Evolutionary conservation across 2,888 invertebrate genomes (phyloP).

Genomic region (Sylvicola cinctus): DNA sequence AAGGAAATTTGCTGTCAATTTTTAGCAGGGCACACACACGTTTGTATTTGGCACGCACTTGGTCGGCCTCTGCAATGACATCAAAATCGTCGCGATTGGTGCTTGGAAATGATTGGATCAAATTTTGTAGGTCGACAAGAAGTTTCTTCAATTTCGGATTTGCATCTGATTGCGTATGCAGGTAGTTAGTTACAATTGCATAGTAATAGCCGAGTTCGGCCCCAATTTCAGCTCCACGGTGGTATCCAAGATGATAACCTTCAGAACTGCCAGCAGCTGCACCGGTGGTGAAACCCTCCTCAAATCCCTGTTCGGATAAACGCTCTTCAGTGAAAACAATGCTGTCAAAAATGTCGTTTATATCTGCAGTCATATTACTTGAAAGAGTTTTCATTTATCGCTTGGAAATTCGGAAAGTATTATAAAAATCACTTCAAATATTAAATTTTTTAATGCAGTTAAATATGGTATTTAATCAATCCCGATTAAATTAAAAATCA

Average conservation of each 20-base stretch:
- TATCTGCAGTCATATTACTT: too few species aligned
- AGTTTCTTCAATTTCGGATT: constrained; percentile 32
- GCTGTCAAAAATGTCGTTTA: constrained; percentile 53
- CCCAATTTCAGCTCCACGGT: constrained; percentile 53
- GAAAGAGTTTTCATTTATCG: too few species aligned
- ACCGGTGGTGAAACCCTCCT: constrained; percentile 45
- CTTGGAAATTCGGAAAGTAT: too few species aligned
- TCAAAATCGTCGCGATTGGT: constrained; percentile 43
- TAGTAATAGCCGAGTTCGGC: constrained; percentile 57
- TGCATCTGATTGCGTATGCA: constrained; percentile 19
- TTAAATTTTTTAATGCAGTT: too few species aligned
- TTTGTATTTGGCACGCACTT: constrained; percentile 45
- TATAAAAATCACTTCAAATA: too few species aligned
- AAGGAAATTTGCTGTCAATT: constrained; percentile 33
- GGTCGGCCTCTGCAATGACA: constrained; percentile 36
- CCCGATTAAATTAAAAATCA: too few species aligned
- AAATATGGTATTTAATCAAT: too few species aligned
- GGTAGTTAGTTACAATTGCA: constrained; percentile 33
- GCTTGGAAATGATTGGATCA: constrained; percentile 41
- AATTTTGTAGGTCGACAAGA: constrained; percentile 32
- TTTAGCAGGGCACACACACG: constrained; percentile 46
- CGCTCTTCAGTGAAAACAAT: constrained; percentile 49
- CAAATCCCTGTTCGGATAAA: constrained; percentile 37
- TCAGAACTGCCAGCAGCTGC: constrained; percentile 36
- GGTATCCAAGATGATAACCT: constrained; percentile 50